These are phyloP conservation scores for Polypterus bichir DNA, from an alignment of 2,113 vertebrate species.

Conservation along the genomic window DNA sequence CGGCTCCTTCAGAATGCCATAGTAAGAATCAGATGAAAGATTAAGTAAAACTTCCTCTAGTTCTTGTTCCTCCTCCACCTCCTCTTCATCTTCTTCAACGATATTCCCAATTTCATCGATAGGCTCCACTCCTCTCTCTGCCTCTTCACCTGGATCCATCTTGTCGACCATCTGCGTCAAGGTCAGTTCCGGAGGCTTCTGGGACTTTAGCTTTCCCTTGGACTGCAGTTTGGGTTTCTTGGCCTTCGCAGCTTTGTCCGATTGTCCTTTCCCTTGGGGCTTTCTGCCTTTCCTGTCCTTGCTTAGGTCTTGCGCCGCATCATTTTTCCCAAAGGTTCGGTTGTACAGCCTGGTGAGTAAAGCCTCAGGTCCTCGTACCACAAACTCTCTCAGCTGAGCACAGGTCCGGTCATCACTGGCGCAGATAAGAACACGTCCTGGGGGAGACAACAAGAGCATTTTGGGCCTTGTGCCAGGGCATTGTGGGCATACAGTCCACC, in stretches of 20 bases:
- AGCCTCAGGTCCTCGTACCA: conserved; percentile 56
- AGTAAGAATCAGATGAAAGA: conserved; percentile 72
- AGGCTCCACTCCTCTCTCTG: conserved; percentile 9
- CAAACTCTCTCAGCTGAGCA: conserved; percentile 78
- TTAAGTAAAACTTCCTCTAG: conserved; percentile 51
- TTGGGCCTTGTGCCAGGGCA: too few relatives aligned
- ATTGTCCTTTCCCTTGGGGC: conserved; percentile 23
- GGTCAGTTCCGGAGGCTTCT: conserved; percentile 51
- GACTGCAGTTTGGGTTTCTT: conserved; percentile 38
- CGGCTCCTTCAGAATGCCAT: conserved; percentile 74
- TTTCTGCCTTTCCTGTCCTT: conserved; percentile 27
- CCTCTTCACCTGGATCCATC: conserved; percentile 9
- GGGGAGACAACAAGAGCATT: neutral
- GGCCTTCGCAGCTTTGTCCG: conserved; percentile 33
- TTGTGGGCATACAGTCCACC: too few relatives aligned
- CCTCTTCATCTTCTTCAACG: conserved; percentile 27
- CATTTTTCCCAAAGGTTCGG: conserved; percentile 65
- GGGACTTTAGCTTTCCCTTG: conserved; percentile 33
- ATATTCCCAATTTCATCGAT: conserved; percentile 41
- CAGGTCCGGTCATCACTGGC: conserved; percentile 89
- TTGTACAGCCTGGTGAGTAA: conserved; percentile 68
- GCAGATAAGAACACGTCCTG: conserved; percentile 85
- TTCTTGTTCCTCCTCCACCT: conserved; percentile 31
- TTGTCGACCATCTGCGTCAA: conserved; percentile 70
- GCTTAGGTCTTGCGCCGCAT: conserved; percentile 37